Evolutionary conservation across 2,797 vertebrate genomes (phyloP), one percentile per base, ranked within the genome.

Genomic region (Coccyzus lansbergi): DNA sequence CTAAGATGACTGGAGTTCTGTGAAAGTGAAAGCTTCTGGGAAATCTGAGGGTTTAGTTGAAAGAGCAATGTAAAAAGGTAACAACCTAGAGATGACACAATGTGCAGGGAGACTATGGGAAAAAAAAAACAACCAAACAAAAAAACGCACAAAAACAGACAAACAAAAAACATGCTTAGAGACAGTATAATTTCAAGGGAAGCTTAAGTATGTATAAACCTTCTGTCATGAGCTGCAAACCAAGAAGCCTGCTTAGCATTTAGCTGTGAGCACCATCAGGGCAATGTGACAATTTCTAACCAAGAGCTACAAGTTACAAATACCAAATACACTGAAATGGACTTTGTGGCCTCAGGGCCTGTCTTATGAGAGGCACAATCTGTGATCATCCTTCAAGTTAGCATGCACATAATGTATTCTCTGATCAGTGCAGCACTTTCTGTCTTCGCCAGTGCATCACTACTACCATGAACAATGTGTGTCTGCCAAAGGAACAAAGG

Each of bases 321-420:
- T 55, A 83, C 52, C 70, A 91, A 96, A 94, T 69, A 69, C 11
- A 33, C 55, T 88, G 83, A 83, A 90, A 93, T 60, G 84, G 93
- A 95, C 88, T 91, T 69, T 67, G 77, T 86, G 89, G 89, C 91
- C 94, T 48, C 51, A 93, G 89, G 91, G 86, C 78, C 83, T 93
- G 84, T 62, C 82, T 93, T 88, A 59, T 18, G 82, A 90, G 76
- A 93, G 84, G 77, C 94, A 92, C 83, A 92, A 86, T 49, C 62
- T 91, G 89, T 92, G 84, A 95, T 85, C 93, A 86, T 79, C 84
- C 87, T 81, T 85, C 93, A 91, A 94, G 93, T 83, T 93, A 92
- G 87, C 83, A 90, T 87, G 82, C 60, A 93, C 63, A 88, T 81
- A 91, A 81, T 75, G 70, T 86, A 81, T 79, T 82, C 92, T 91